phyloP scores from a whole-genome alignment of 2,113 vertebrate species.

The Muscicapa adusta region DNA sequence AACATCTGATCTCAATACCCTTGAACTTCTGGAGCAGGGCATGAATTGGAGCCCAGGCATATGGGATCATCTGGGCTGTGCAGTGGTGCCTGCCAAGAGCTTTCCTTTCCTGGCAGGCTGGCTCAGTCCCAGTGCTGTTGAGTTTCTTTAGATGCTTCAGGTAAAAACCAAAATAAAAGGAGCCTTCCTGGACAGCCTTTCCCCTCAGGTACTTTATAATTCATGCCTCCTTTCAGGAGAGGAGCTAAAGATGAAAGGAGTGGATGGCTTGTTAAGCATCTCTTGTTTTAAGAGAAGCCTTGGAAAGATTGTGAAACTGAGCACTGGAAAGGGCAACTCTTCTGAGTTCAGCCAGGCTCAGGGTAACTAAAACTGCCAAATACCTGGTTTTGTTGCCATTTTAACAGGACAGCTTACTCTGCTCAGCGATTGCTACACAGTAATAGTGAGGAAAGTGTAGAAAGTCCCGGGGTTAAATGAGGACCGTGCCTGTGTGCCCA shows the following conservation, averaged over 20 bases:
- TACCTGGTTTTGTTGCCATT: neutral
- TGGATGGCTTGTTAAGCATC: neutral
- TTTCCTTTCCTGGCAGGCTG: slow-evolving; percentile 22
- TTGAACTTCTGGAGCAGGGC: slow-evolving; percentile 23
- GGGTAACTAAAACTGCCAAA: neutral
- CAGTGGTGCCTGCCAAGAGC: neutral
- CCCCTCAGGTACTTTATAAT: neutral
- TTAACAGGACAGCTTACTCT: neutral
- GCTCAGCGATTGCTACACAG: neutral
- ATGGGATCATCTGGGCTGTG: slow-evolving; percentile 3
- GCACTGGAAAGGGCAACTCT: neutral
- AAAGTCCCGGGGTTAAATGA: neutral
- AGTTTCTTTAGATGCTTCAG: neutral
- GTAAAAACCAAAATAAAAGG: neutral
- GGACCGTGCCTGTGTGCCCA: neutral
- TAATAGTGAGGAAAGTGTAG: neutral
- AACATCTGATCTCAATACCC: slow-evolving; percentile 47
- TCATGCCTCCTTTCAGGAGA: neutral
- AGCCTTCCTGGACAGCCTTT: neutral
- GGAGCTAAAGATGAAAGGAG: neutral
- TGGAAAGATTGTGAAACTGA: neutral
- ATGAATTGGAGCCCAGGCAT: slow-evolving; percentile 10
- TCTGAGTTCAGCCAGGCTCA: neutral
- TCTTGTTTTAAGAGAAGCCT: neutral
- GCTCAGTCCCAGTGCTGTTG: neutral